phyloP scores from a whole-genome alignment of 2,113 vertebrate genomes.

The Poecile atricapillus region DNA sequence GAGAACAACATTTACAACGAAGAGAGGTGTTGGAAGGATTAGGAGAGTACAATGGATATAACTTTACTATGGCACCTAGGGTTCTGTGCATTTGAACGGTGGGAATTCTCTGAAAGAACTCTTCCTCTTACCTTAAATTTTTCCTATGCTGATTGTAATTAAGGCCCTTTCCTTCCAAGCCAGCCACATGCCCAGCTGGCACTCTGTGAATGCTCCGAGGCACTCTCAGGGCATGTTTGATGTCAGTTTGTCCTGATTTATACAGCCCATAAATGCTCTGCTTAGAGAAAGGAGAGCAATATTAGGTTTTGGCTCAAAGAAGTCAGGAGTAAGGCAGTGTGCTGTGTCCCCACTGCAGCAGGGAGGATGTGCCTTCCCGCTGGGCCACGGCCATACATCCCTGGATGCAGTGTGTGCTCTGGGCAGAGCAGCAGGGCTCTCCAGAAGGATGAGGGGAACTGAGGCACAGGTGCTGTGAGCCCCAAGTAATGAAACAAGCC shows the following conservation, averaged over 20 bases:
- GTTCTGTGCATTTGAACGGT: not conserved
- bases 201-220: not conserved
- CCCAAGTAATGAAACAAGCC: slow-evolving; percentile 67
- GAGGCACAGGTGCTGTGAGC: slow-evolving; percentile 41
- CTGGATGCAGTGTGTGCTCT: slow-evolving; percentile 37
- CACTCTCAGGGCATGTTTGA: not conserved
- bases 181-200: not conserved
- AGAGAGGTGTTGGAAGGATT: not conserved
- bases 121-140: not conserved
- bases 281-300: not conserved
- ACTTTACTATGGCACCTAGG: not conserved
- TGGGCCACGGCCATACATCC: not conserved
- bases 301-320: not conserved
- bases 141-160: not conserved
- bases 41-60: not conserved
- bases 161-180: not conserved
- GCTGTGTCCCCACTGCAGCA: not conserved
- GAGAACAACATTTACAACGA: not conserved
- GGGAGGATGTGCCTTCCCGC: not conserved
- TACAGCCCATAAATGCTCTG: not conserved
- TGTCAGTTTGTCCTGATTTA: not conserved
- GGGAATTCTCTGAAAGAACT: not conserved
- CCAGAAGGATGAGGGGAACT: not conserved
- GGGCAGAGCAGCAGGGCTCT: slow-evolving; percentile 36
- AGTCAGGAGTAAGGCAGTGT: not conserved